Percentiles rank a stretch among this genome's conserved stretches.
Evolutionary conservation across 2,888 invertebrate species (phyloP).

Genomic region (Mantis religiosa): DNA sequence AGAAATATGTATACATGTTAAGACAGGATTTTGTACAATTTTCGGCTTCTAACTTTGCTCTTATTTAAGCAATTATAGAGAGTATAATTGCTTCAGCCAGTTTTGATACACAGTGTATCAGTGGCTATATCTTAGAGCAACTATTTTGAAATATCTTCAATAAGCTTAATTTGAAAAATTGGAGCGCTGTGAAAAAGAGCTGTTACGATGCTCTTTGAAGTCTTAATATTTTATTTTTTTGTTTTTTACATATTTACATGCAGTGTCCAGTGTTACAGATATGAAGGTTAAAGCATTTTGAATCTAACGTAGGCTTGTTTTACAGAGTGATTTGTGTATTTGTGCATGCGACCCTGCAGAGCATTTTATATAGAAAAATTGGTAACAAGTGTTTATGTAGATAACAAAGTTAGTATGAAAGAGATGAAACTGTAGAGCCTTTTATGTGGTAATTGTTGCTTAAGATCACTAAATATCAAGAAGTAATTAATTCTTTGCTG

Average conservation of each 20-base stretch:
- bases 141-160: neutral
- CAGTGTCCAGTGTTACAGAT: neutral
- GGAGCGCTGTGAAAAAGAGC: neutral
- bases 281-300: neutral
- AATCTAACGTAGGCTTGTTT: neutral
- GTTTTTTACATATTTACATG: neutral
- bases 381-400: neutral
- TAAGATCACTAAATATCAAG: neutral
- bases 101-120: slow-evolving; percentile 7
- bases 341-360: neutral
- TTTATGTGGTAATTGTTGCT: neutral
- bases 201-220: neutral
- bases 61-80: neutral
- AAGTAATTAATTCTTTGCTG: neutral
- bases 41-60: neutral
- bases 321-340: neutral
- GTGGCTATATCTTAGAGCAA: neutral
- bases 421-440: neutral
- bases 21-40: neutral
- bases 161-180: neutral
- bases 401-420: neutral
- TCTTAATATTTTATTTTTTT: neutral
- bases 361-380: neutral
- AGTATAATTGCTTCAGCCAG: slow-evolving; percentile 5
- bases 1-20: neutral